Evolutionary conservation across 1,140 invertebrate species (phyloP), one percentile per base, ranked within the genome.

Genomic region (Ceratoteleas bidentatus): DNA sequence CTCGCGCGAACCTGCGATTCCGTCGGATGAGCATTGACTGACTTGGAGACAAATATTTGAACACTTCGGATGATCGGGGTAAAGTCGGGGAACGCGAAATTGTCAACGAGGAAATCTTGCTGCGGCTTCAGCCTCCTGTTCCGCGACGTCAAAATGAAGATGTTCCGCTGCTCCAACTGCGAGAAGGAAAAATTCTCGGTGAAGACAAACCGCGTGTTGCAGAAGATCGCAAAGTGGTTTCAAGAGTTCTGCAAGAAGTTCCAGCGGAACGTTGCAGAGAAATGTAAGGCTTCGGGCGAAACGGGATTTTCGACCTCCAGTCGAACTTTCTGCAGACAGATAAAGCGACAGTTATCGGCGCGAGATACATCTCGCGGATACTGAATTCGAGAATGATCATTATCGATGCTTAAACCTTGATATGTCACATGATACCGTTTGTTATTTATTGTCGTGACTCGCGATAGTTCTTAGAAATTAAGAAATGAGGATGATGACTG

Each of bases 211-310:
- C 60, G 62, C 0, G 15, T 88, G 33, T 80, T 90, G 11, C 74
- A 66, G 6, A 89, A 85, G 62, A 86, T 91, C 10, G 69, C 81
- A 24, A 85, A 73, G 15, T 91, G 88, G 88, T 88, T 91, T 70
- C 85, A 81, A n/a, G 49, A 76, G 7, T 6, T 90, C 6, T 86
- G 65, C 64, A 81, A 64, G 43, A 88, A 82, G 65, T 57, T 90
- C 10, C 85, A 85, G 7, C 64, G 84, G 0, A 83, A 75, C 10
- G 75, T 69, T 6, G 61, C 57, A 0, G 86, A 85, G 73, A 61
- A 24, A 24, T 24, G 86, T 88, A 86, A 88, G 84, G 38, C 8
- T 8, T 10, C 38, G 38, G 8, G 38, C 11, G 14, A 16, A 11
- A 43, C 15, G 53, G 2, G 2, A 57, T 69, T 69, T 58, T 69